Base-by-base conservation (phyloP, 2,888 invertebrate species). In the Hydroisotoma schaefferi region DNA sequence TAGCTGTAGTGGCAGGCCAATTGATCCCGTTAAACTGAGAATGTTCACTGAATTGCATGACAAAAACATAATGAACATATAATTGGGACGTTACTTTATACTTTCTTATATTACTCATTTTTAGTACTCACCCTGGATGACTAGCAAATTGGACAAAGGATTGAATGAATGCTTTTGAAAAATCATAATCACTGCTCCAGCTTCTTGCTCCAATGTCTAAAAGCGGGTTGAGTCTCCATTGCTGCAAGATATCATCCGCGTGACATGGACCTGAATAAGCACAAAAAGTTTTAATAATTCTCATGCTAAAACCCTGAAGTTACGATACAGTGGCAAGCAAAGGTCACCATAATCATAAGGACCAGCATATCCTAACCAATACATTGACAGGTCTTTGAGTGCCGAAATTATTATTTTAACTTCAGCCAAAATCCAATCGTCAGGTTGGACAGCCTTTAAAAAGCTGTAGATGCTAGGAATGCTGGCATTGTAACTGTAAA, bases 131-230 rank as follows among this genome's bases (percentile, higher is more conserved):
- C 57, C 57, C 8, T 20, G n/a, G n/a, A n/a, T n/a, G n/a, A n/a
- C n/a, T 26, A 1, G 63, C 67, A 59, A 67, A 67, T 25, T 61
- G 59, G 4, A 55, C 59, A 28, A 59, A 48, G 1, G 52, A 18
- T 53, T 67, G 59, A 6, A 67, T 57, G 37, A 67, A 55, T 12
- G 55, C 59, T 28, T 38, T 44, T 6, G 67, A 67, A 53, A 67
- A 67, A 2, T 52, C 37, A 8, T 29, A 22, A 28, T 63, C 67
- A 12, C 27, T 27, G 38, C 55, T 23, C 1, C n/a, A 12, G 10
- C 18, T 23, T 4, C 58, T 10, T 18, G 44, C 10, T 23, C 59
- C 33, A 10, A 58, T 37, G 26, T 48, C 49, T 3, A 53, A 27
- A 2, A 58, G 20, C 25, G 56, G 43, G 10, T 59, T 49, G 10